Base-by-base conservation (phyloP, 2,888 invertebrate species). In the Eulithis testata region DNA sequence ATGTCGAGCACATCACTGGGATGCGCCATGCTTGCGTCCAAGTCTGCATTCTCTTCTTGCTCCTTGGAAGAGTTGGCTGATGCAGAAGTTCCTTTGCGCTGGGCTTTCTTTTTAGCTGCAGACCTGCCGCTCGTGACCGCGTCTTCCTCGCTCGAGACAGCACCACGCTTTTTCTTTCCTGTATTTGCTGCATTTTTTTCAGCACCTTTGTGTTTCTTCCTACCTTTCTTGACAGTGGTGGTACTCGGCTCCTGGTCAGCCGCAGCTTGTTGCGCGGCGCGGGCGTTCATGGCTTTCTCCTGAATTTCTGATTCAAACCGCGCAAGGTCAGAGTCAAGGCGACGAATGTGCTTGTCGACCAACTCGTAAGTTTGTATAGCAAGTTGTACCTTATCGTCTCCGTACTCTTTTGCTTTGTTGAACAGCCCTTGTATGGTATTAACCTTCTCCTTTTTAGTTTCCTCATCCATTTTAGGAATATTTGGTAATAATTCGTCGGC, bases 311-410 rank as follows among this genome's bases (percentile, higher is more conserved):
- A 97, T 88, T 99, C 99, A 86, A 99, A 99, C 68, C 98, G 95
- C 0, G 98, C 98, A 82, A 99, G 94, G 94, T 99, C 99, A 63
- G 98, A 98, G 89, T 99, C 99, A 79, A 99, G 93, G 76, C 98
- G 95, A 77, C 99, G 94, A 74, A 99, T 99, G 86, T 99, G 99
- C 87, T 99, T 99, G 88, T 99, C 99, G 45, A 99, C 98, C 88
- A 99, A 93, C 93, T 99, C 99, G 83, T 99, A 99, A 0, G 99
- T 99, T 92, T 99, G 98, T 89, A 99, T 98, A 1, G 99, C 99
- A 67, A 99, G 94, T 84, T 98, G 98, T 43, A 99, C 99, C 93
- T 99, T 99, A 81, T 99, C 99, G 84, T 99, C 99, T 2, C 98
- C 98, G 84, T 97, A 98, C 84, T 98, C 98, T 73, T 98, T 98